Conservation (phyloP, 2,888 invertebrate genomes). For the Nomada hirtipes region DNA sequence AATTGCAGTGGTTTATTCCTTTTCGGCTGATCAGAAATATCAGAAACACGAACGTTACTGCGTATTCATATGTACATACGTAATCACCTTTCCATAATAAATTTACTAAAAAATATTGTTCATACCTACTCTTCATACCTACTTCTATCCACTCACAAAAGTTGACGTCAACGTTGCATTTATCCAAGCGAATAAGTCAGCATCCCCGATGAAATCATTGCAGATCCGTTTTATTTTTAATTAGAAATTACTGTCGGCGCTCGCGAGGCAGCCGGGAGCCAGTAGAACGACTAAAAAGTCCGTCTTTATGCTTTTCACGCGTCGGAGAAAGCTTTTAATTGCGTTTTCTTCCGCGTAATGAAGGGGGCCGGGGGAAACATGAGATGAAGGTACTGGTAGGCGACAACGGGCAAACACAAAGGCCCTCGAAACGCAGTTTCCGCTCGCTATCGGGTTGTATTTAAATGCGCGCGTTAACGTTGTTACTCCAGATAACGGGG, state of each 20-base stretch:
- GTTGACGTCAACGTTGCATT: too few species aligned
- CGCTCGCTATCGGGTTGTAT: slow-evolving; percentile 34
- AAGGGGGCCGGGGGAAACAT: background rate
- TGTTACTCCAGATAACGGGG: slow-evolving; percentile 45
- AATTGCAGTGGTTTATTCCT: background rate
- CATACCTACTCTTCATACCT: too few species aligned
- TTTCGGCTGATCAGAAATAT: too few species aligned
- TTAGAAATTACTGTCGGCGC: background rate
- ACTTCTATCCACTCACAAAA: too few species aligned
- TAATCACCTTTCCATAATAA: too few species aligned
- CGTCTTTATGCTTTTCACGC: slow-evolving; percentile 13
- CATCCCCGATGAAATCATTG: too few species aligned
- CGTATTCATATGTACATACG: too few species aligned
- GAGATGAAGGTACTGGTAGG: background rate
- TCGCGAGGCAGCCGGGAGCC: background rate
- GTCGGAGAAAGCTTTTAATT: slow-evolving; percentile 44
- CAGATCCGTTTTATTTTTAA: background rate
- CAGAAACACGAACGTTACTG: too few species aligned
- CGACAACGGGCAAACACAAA: slow-evolving; percentile 28
- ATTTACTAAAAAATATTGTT: too few species aligned
- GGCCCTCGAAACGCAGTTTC: slow-evolving; percentile 19
- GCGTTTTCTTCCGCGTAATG: slow-evolving; percentile 35
- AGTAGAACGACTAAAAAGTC: background rate
- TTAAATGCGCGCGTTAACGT: slow-evolving; percentile 39
- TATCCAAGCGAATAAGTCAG: too few species aligned